These are phyloP conservation scores for Centropus unirufus DNA, from an alignment of 2,113 vertebrate genomes.

Conservation along the genomic window DNA sequence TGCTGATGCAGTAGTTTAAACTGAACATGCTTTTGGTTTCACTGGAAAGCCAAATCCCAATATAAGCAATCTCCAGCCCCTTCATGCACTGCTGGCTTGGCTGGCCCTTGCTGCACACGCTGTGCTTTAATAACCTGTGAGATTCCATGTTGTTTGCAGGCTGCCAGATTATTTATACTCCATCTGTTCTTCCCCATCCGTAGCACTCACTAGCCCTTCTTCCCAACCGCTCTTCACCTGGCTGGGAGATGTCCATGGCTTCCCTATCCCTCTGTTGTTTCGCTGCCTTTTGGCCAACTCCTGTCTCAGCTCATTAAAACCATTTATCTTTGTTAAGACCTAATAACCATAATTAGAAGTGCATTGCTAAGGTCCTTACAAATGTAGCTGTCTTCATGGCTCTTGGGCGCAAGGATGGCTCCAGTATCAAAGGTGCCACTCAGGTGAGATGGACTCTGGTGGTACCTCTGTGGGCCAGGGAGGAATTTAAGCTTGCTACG, in stretches of 20 bases:
- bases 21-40: background rate
- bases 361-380: background rate
- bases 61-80: background rate
- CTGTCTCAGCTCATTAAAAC: background rate
- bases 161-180: slow-evolving; percentile 59
- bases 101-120: background rate
- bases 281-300: background rate
- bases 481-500: background rate
- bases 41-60: background rate
- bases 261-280: background rate
- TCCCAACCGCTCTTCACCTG: background rate
- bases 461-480: background rate
- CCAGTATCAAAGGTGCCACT: background rate
- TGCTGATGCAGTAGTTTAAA: background rate
- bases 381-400: accelerated
- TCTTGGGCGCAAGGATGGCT: background rate
- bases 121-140: background rate
- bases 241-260: accelerated
- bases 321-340: background rate
- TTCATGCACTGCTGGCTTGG: background rate
- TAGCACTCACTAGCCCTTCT: background rate
- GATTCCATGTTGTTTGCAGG: background rate
- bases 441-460: background rate
- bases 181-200: slow-evolving; percentile 26
- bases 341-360: background rate